These are phyloP conservation scores for Okamejei kenojei DNA, from an alignment of 2,797 vertebrate genomes.

Conservation along the genomic window DNA sequence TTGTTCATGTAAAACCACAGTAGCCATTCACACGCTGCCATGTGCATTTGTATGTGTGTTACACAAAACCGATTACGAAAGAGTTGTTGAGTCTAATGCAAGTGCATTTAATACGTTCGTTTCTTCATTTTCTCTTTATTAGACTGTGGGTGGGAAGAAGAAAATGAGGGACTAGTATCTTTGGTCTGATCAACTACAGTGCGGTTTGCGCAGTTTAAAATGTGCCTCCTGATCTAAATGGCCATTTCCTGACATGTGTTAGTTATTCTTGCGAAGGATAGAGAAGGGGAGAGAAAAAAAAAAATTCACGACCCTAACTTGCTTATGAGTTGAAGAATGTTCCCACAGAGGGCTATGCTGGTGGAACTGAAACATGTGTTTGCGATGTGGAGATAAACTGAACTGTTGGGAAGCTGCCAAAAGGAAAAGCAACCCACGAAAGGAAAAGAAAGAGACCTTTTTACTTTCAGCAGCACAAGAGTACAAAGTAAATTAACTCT, in stretches of 20 bases:
- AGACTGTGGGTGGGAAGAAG: not conserved
- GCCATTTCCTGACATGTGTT: constrained; percentile 35
- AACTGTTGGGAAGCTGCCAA: constrained; percentile 11
- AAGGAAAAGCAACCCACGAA: not conserved
- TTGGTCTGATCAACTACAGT: not conserved
- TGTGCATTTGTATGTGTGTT: not conserved
- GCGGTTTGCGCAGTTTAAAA: not conserved
- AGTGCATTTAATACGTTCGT: not conserved
- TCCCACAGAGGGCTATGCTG: constrained; percentile 31
- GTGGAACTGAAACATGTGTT: constrained; percentile 36
- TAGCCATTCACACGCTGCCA: not conserved
- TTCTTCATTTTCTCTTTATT: constrained; percentile 23
- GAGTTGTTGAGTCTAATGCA: not conserved
- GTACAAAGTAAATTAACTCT: constrained; percentile 27
- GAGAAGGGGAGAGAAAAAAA: not conserved
- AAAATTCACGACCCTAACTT: constrained; percentile 3
- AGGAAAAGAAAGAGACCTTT: constrained; percentile 32
- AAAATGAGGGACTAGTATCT: not conserved
- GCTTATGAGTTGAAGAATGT: constrained; percentile 35
- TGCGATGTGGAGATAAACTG: constrained; percentile 31
- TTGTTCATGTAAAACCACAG: not conserved
- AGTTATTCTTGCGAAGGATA: constrained; percentile 33
- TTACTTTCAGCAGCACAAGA: constrained; percentile 13
- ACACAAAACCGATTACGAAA: not conserved
- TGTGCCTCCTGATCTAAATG: not conserved